Base-by-base conservation (phyloP, 2,888 invertebrate species). In the Orthosia gothica region DNA sequence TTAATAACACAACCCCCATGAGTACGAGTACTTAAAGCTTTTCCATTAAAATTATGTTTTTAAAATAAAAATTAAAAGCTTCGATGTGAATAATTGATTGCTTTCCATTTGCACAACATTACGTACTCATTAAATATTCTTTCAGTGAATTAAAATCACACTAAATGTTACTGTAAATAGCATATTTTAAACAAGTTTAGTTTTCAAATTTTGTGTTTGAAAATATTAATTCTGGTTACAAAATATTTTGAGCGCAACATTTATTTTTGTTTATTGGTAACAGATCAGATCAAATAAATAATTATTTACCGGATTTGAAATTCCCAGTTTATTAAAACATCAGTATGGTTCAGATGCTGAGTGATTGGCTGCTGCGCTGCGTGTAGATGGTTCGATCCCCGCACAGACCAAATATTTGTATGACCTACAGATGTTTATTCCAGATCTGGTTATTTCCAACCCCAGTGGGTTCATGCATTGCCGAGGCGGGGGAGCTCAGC, bases 51-150 rank as follows among this genome's bases (percentile, higher is more conserved):
- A 58, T 16, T n/a, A 61, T 32, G 0, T 49, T 70, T 66, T 32
- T 9, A 11, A 50, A 58, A 55, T 68, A 62, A 73, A 73, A 81
- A 64, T n/a, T 63, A 55, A 67, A 79, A 82, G 77, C 67, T 55
- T 54, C 16, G 20, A 26, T 26, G 50, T 71, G 62, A 74, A 79
- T 79, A 62, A 69, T 71, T 74, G 4, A 83, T 65, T 15, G 11
- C 12, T 49, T 54, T 70, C 26, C 50, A 65, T 77, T 77, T 54
- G 61, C 23, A 65, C 18, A 71, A 49, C 57, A 26, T 65, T 61
- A 47, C 18, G 26, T 16, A 20, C 15, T 77, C 61, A 77, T 82
- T 68, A 72, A 23, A 20, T 12, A 82, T 82, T 82, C 79, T 58
- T 69, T 82, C 15, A 54, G 63, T 52, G 4, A 23, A 57, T 82